A percentile compares a stretch with the other conserved stretches of the same genome.
These are phyloP conservation scores for Petrolisthes manimaculis DNA, from an alignment of 2,888 invertebrate species.

Conservation along the genomic window DNA sequence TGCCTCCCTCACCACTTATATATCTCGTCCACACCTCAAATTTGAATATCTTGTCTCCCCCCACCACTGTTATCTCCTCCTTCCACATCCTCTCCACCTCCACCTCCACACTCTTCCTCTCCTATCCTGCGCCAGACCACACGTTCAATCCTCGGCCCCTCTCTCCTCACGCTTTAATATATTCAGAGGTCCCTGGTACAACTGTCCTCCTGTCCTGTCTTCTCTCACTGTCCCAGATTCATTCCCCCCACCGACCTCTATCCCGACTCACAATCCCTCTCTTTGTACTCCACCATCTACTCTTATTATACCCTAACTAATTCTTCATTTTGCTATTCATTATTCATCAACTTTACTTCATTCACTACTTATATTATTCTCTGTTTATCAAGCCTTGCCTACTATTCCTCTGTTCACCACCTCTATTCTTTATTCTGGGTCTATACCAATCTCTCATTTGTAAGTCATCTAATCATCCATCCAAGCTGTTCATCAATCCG, in stretches of 20 bases:
- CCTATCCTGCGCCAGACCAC: not conserved
- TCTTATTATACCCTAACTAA: too few relatives aligned
- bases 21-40: not conserved
- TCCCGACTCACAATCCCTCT: not conserved
- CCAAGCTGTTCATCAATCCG: too few relatives aligned
- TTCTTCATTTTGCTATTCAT: too few relatives aligned
- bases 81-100: not conserved
- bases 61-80: not conserved
- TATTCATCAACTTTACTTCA: too few relatives aligned
- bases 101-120: not conserved
- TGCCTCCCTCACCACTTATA: not conserved
- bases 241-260: not conserved
- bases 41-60: not conserved
- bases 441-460: too few relatives aligned
- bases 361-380: too few relatives aligned
- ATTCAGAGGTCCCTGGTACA: not conserved
- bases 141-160: not conserved
- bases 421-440: too few relatives aligned
- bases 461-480: too few relatives aligned
- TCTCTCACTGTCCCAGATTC: not conserved
- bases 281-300: not conserved
- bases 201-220: not conserved
- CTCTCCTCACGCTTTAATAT: not conserved
- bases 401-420: too few relatives aligned
- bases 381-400: too few relatives aligned